These are phyloP conservation scores for Lycophotia porphyrea DNA, from an alignment of 2,888 invertebrate genomes.

Conservation along the genomic window DNA sequence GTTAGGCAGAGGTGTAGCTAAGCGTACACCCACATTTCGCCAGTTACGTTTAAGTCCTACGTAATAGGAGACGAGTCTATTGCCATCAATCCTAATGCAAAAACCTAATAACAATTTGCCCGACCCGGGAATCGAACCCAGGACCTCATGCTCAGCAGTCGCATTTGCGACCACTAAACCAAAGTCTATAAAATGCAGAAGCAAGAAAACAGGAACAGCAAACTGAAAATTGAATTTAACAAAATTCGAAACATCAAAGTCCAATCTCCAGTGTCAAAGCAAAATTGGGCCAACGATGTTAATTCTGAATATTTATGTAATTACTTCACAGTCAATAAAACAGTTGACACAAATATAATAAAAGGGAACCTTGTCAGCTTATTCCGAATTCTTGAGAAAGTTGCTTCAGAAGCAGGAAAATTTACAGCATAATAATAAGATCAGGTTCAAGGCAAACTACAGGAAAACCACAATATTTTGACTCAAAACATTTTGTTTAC, in stretches of 20 bases:
- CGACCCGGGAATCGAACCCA: neutral
- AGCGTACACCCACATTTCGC: too few species aligned
- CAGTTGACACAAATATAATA: slow-evolving; percentile 32
- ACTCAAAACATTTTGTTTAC: slow-evolving; percentile 50
- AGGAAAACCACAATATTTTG: slow-evolving; percentile 53
- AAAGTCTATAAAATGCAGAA: neutral
- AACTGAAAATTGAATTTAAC: neutral
- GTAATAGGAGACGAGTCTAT: too few species aligned
- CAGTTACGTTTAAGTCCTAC: too few species aligned
- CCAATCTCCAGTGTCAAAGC: neutral
- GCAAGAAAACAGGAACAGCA: neutral
- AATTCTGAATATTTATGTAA: slow-evolving; percentile 37
- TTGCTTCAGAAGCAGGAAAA: slow-evolving; percentile 36
- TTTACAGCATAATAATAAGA: slow-evolving; percentile 7
- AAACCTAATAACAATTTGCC: neutral
- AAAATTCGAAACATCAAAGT: neutral
- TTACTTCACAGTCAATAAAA: slow-evolving; percentile 26
- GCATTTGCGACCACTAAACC: neutral
- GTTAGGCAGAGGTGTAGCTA: too few species aligned
- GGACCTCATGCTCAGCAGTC: neutral
- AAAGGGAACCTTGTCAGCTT: slow-evolving; percentile 21
- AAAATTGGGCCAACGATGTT: slow-evolving; percentile 30
- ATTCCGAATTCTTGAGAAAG: slow-evolving; percentile 25
- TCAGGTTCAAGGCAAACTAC: slow-evolving; percentile 46
- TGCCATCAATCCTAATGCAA: neutral